Conservation (phyloP, 2,888 invertebrate species). For the Sicus ferrugineus region DNA sequence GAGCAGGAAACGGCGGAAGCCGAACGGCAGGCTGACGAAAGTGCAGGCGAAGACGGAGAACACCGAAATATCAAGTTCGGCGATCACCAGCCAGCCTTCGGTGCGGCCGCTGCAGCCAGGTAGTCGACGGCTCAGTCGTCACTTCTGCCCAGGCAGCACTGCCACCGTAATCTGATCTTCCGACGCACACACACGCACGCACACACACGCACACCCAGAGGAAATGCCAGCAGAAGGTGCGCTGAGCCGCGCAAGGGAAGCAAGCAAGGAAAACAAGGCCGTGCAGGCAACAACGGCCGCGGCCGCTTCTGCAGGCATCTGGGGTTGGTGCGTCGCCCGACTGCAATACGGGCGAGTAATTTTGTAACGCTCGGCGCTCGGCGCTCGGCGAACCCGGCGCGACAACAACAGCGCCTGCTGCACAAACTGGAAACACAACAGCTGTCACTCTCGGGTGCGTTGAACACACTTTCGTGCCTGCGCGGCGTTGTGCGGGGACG, state of each 20-base stretch:
- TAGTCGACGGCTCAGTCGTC: background rate
- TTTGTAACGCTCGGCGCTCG: background rate
- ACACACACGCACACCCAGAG: no score
- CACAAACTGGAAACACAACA: no score
- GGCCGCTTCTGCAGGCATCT: constrained; percentile 21
- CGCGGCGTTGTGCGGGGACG: no score
- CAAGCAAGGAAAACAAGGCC: constrained; percentile 4
- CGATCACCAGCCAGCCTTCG: background rate
- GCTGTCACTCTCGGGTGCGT: no score
- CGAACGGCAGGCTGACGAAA: constrained; percentile 10
- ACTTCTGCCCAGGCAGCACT: constrained; percentile 8
- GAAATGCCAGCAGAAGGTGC: background rate
- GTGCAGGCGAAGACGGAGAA: background rate
- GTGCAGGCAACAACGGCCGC: constrained; percentile 2
- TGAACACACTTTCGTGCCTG: no score
- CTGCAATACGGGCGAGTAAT: background rate
- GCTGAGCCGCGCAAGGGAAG: background rate
- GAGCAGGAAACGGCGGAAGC: background rate
- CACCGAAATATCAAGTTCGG: constrained; percentile 6
- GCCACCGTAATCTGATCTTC: constrained; percentile 30
- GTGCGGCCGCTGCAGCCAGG: background rate
- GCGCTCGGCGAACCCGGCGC: background rate
- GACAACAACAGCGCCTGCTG: background rate
- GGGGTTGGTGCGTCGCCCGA: background rate
- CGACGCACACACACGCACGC: constrained; percentile 8